Conservation (phyloP, 2,113 vertebrate genomes). For the Aldabrachelys gigantea region DNA sequence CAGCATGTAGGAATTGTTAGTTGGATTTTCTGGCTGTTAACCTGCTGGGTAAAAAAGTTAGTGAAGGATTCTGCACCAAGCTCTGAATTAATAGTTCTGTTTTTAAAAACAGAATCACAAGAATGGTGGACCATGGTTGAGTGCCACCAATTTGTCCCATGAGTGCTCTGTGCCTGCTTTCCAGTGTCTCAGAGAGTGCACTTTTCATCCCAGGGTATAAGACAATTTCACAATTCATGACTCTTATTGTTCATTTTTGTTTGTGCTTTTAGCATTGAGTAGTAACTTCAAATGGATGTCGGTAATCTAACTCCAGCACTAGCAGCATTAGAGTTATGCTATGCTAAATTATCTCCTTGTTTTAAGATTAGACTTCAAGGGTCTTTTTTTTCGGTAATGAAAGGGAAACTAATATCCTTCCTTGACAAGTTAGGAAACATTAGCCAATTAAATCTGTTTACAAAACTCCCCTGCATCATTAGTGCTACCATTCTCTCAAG, state of each 20-base stretch:
- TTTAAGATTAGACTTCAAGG: neutral
- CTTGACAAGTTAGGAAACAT: neutral
- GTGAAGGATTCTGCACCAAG: neutral
- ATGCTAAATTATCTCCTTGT: neutral
- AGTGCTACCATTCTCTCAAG: neutral
- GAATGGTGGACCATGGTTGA: neutral
- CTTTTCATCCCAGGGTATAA: neutral
- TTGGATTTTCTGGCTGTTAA: slow-evolving; percentile 55
- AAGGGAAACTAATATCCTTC: neutral
- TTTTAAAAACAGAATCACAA: neutral
- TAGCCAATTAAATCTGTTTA: neutral
- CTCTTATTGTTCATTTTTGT: neutral
- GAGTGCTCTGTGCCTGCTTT: neutral
- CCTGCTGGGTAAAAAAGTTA: neutral
- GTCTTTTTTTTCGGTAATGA: neutral
- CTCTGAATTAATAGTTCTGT: neutral
- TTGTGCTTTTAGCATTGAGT: slow-evolving; percentile 26
- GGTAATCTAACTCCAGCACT: neutral
- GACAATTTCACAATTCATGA: neutral
- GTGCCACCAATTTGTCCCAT: neutral
- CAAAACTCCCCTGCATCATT: neutral
- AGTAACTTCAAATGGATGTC: neutral
- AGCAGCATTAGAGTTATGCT: neutral
- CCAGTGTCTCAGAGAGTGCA: neutral
- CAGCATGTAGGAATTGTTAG: slow-evolving; percentile 57